Evolutionary conservation across 2,888 invertebrate species (phyloP).

Genomic region (Eristalinus aeneus): DNA sequence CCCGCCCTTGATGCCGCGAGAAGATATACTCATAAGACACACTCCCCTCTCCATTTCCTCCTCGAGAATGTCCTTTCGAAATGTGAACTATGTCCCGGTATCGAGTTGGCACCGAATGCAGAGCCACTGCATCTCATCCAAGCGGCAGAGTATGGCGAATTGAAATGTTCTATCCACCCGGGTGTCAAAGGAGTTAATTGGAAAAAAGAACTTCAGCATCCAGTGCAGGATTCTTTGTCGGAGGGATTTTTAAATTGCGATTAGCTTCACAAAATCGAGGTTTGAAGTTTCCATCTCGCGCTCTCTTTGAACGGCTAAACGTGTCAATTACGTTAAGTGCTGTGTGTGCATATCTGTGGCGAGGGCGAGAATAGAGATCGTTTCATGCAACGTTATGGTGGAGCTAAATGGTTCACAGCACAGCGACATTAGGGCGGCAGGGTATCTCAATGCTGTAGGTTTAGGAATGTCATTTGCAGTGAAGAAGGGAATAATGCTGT

Average conservation of each 20-base stretch:
- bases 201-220: background rate
- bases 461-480: too few species aligned
- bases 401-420: background rate
- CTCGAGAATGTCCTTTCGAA: background rate
- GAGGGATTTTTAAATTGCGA: background rate
- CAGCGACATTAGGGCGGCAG: too few species aligned
- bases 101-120: background rate
- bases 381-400: background rate
- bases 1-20: background rate
- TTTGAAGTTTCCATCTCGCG: background rate
- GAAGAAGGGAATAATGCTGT: too few species aligned
- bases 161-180: background rate
- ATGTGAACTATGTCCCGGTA: background rate
- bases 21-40: background rate
- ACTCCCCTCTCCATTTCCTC: background rate
- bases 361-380: background rate
- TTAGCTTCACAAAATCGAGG: background rate
- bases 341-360: background rate
- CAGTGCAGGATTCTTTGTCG: background rate
- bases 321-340: background rate
- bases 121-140: background rate
- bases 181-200: background rate
- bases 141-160: background rate
- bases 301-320: background rate
- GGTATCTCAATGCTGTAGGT: too few species aligned